Conservation (phyloP, 2,113 vertebrate genomes). For the Onychostruthus taczanowskii region DNA sequence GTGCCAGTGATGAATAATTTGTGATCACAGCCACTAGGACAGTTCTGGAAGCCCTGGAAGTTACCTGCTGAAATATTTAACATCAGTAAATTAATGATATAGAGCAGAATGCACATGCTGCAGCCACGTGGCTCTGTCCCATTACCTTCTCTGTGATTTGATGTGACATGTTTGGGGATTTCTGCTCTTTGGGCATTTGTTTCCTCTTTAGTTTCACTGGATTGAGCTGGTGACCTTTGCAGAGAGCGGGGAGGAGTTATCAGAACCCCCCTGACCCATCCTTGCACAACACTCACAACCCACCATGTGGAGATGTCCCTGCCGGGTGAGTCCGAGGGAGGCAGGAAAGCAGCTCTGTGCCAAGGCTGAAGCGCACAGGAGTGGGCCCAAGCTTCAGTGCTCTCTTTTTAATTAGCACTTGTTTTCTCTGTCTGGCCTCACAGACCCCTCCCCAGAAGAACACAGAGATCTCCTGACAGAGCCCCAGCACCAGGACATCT, state of each 20-base stretch:
- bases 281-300: not conserved
- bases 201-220: not conserved
- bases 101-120: not conserved
- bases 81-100: slow-evolving; percentile 65
- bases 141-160: slow-evolving; percentile 15
- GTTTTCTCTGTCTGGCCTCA: not conserved
- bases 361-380: not conserved
- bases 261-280: not conserved
- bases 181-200: not conserved
- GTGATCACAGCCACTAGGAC: slow-evolving; percentile 4
- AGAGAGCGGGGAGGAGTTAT: not conserved
- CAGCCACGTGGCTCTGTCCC: not conserved
- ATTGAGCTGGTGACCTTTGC: not conserved
- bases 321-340: not conserved
- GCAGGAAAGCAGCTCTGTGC: not conserved
- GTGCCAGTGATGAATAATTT: slow-evolving; percentile 50
- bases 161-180: slow-evolving; percentile 33
- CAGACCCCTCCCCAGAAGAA: not conserved
- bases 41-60: slow-evolving; percentile 5
- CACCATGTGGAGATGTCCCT: fast-evolving
- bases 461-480: not conserved
- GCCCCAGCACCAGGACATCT: not conserved
- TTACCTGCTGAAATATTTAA: slow-evolving; percentile 66
- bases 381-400: not conserved
- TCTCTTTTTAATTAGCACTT: not conserved